Conservation (phyloP, 1,140 invertebrate species). For the Drosophila virilis region DNA sequence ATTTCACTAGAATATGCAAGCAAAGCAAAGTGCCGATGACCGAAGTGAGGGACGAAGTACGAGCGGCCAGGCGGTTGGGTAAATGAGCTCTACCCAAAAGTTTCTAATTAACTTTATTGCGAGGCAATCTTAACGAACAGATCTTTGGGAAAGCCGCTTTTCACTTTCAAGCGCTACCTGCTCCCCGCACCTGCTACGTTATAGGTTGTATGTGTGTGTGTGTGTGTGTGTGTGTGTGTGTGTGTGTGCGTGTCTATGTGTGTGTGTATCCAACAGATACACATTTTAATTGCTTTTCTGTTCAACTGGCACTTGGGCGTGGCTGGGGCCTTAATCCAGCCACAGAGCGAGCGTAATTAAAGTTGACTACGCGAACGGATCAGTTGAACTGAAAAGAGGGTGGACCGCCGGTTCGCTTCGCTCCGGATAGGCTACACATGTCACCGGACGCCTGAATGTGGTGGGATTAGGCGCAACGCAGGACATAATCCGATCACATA, state of each 20-base stretch:
- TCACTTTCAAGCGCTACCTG: constrained; percentile 49
- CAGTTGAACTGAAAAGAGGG: constrained; percentile 45
- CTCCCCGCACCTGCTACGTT: background rate
- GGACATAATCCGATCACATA: constrained; percentile 82
- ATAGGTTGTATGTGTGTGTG: background rate
- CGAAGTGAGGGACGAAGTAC: constrained; percentile 7
- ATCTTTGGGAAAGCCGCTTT: constrained; percentile 64
- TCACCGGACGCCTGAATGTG: constrained; percentile 24
- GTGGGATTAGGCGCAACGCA: constrained; percentile 72
- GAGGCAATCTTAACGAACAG: constrained; percentile 44
- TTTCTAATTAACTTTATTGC: constrained; percentile 76
- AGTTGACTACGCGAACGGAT: constrained; percentile 72
- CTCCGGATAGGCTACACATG: constrained; percentile 35
- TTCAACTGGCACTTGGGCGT: constrained; percentile 50
- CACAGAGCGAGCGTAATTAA: constrained; percentile 69
- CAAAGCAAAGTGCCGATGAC: constrained; percentile 61
- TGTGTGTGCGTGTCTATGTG: background rate
- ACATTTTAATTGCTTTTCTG: constrained; percentile 75
- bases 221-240: background rate
- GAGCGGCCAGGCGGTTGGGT: background rate
- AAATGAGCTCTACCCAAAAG: constrained; percentile 36
- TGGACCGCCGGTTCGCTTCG: background rate
- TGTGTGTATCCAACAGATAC: constrained; percentile 54
- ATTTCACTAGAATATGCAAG: constrained; percentile 78
- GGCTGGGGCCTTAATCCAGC: constrained; percentile 59